These are phyloP conservation scores for Leuciscus waleckii DNA, from an alignment of 2,797 vertebrate species.

Conservation along the genomic window DNA sequence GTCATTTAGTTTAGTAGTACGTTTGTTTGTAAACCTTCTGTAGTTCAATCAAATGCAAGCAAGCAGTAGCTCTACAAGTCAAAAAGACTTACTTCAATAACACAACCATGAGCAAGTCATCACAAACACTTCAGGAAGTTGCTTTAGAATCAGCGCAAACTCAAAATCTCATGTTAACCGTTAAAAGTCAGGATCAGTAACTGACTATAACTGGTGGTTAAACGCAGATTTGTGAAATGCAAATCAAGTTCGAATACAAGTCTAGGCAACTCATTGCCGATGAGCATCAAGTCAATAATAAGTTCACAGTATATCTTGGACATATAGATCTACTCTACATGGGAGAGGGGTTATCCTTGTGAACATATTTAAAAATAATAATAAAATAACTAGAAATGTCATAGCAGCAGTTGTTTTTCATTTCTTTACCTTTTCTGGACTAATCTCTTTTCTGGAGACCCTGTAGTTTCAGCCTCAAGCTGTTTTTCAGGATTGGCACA, in stretches of 20 bases:
- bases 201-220: neutral
- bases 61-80: neutral
- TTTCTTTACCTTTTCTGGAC: constrained; percentile 7
- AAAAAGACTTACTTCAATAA: neutral
- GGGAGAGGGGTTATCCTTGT: neutral
- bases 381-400: constrained; percentile 33
- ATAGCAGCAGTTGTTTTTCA: constrained; percentile 62
- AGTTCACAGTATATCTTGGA: constrained; percentile 28
- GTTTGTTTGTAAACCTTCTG: constrained; percentile 19
- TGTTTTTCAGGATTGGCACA: constrained; percentile 74
- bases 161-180: neutral
- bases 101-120: neutral
- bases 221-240: neutral
- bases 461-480: constrained; percentile 41
- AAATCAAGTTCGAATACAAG: constrained; percentile 1
- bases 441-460: constrained; percentile 47
- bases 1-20: neutral
- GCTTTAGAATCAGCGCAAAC: neutral
- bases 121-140: constrained; percentile 3
- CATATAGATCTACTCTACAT: constrained; percentile 17
- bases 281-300: neutral
- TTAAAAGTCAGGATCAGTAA: neutral
- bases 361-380: neutral
- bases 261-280: neutral
- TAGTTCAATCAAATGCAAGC: constrained; percentile 16